phyloP scores from a whole-genome alignment of 2,888 invertebrate species.

The Spodoptera picta region DNA sequence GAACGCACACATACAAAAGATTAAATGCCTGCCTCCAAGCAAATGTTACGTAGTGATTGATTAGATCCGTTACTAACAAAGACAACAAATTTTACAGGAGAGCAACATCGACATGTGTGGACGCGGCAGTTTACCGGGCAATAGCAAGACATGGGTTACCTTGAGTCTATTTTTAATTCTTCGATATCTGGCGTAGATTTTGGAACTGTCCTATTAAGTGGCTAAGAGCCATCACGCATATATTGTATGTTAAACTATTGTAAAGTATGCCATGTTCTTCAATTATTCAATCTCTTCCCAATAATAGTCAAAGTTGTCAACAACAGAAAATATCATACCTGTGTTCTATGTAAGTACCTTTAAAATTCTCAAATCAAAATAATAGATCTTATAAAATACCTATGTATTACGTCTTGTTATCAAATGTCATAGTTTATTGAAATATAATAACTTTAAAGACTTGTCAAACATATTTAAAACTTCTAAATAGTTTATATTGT shows the following conservation, averaged over 20 bases:
- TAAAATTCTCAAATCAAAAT: slow-evolving; percentile 15
- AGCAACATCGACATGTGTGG: slow-evolving; percentile 92
- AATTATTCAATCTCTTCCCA: too few species aligned
- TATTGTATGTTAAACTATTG: too few species aligned
- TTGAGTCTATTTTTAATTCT: slow-evolving; percentile 60
- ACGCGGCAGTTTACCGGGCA: slow-evolving; percentile 73
- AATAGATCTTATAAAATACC: slow-evolving; percentile 24
- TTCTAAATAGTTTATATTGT: slow-evolving; percentile 27
- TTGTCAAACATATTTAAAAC: slow-evolving; percentile 15
- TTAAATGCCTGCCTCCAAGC: too few species aligned
- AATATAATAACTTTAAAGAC: slow-evolving; percentile 8
- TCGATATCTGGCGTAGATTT: slow-evolving; percentile 41
- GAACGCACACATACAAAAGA: too few species aligned
- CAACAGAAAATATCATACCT: too few species aligned
- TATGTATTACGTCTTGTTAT: slow-evolving; percentile 39
- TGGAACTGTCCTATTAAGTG: too few species aligned
- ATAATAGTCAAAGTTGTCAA: too few species aligned
- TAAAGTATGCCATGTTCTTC: too few species aligned
- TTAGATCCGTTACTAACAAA: too few species aligned
- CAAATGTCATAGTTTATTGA: slow-evolving; percentile 50
- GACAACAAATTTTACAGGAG: slow-evolving; percentile 82
- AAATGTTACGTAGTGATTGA: too few species aligned
- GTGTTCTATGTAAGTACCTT: too few species aligned
- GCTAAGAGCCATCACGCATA: too few species aligned
- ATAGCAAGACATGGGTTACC: slow-evolving; percentile 62